Evolutionary conservation across 2,888 invertebrate species (phyloP), one percentile per base, ranked within the genome.

Genomic region (Agonopterix subpropinquella): DNA sequence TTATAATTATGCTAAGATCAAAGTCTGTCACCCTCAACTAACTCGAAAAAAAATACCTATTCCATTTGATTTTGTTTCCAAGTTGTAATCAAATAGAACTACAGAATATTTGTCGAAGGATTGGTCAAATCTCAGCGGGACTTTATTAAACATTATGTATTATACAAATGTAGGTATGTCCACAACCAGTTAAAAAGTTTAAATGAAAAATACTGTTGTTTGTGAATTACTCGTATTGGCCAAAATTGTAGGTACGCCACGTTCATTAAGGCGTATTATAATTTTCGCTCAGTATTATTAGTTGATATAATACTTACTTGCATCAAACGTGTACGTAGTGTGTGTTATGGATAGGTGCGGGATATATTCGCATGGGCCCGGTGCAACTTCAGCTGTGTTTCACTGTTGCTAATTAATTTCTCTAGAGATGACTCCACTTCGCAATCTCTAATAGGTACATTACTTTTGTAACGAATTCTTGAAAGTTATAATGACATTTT

Each of bases 231-330:
- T 84, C 84, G 71, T 69, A 77, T 28, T 73, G 82, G 83, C 83
- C 83, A 84, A 84, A 85, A 80, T 80, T 80, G 72, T 80, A 81
- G 74, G 78, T 64, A 78, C 77, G 80, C 78, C 72, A 61, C 59
- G 59, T 62, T 70, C 64, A 67, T 68, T 66, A 62, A 28, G 73
- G 78, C 74, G 77, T 77, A 75, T 78, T 79, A 80, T 81, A 66
- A 77, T 83, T 81, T 83, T 78, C 75, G 76, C 80, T 80, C 81
- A 82, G 82, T 83, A 80, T 82, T 82, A 85, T 77, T 83, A 80
- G 76, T 77, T 73, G 61, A 67, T 79, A 76, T 72, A 28, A 28
- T 62, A 58, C n/a, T n/a, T n/a, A n/a, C n/a, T n/a, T n/a, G n/a
- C 60, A 66, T 66, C 63, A 62, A 64, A 67, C 64, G 68, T 64